Percentiles rank a stretch among this genome's conserved stretches.
Evolutionary conservation across 2,888 invertebrate genomes (phyloP).

Genomic region (Congeria kusceri): DNA sequence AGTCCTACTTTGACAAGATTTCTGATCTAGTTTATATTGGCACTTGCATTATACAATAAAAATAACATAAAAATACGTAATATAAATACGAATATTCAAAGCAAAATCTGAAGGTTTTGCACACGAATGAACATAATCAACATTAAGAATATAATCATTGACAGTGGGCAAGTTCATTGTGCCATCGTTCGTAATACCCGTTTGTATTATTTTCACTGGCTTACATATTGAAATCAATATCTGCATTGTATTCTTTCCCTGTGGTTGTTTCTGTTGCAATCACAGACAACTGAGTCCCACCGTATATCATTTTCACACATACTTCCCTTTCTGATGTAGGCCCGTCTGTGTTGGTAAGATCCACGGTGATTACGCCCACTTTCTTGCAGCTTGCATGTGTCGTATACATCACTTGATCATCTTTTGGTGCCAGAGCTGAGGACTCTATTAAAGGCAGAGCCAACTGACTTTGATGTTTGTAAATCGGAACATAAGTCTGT

Average conservation of each 20-base stretch:
- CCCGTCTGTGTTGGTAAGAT: slow-evolving; percentile 54
- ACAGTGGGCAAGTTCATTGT: no score
- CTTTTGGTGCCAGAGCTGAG: no score
- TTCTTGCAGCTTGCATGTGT: slow-evolving; percentile 45
- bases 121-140: no score
- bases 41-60: no score
- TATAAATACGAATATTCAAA: no score
- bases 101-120: no score
- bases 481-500: slow-evolving; percentile 18
- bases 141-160: no score
- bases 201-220: no score
- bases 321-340: slow-evolving; percentile 39
- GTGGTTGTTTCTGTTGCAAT: slow-evolving; percentile 37
- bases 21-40: no score
- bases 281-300: slow-evolving; percentile 62
- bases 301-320: slow-evolving; percentile 57
- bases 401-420: slow-evolving; percentile 17
- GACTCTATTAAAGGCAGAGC: not conserved
- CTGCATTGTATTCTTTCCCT: slow-evolving; percentile 20
- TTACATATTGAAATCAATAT: slow-evolving; percentile 6
- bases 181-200: no score
- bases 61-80: no score
- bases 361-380: slow-evolving; percentile 48
- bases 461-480: slow-evolving; percentile 32
- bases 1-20: no score